Percentiles rank a stretch among this genome's conserved stretches.
These are phyloP conservation scores for Thripadectes ignobilis DNA, from an alignment of 2,797 vertebrate species.

Conservation along the genomic window DNA sequence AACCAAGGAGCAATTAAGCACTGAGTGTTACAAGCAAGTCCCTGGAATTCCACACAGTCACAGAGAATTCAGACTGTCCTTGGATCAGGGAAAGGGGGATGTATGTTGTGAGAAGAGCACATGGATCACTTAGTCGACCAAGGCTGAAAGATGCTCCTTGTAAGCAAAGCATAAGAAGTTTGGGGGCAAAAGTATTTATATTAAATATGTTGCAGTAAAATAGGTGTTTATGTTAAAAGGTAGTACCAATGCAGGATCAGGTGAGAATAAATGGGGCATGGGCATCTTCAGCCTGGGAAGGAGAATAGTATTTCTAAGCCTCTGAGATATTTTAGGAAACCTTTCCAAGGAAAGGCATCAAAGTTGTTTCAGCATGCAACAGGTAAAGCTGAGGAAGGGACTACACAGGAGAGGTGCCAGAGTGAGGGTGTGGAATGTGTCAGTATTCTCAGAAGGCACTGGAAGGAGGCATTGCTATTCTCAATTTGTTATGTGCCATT, in stretches of 20 bases:
- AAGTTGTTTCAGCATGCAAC: neutral
- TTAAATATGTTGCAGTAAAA: neutral
- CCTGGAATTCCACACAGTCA: neutral
- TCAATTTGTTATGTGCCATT: neutral
- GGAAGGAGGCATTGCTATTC: neutral
- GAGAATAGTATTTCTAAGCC: neutral
- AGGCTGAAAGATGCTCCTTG: neutral
- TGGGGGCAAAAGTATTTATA: neutral
- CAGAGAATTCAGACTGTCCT: neutral
- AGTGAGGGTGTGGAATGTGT: neutral
- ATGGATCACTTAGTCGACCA: neutral
- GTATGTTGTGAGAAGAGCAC: neutral
- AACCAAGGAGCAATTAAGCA: neutral
- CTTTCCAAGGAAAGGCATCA: neutral
- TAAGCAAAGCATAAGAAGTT: neutral
- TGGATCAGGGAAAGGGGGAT: neutral
- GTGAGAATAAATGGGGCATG: neutral
- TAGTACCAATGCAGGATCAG: neutral
- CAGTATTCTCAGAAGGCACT: neutral
- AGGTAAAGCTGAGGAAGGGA: neutral
- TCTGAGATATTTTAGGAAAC: neutral
- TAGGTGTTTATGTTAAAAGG: neutral
- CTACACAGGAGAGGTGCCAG: neutral
- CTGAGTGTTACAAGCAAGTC: rapidly evolving
- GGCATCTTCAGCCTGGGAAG: neutral